These are phyloP conservation scores for Helicolenus hilgendorfi DNA, from an alignment of 2,797 vertebrate genomes.

Conservation along the genomic window DNA sequence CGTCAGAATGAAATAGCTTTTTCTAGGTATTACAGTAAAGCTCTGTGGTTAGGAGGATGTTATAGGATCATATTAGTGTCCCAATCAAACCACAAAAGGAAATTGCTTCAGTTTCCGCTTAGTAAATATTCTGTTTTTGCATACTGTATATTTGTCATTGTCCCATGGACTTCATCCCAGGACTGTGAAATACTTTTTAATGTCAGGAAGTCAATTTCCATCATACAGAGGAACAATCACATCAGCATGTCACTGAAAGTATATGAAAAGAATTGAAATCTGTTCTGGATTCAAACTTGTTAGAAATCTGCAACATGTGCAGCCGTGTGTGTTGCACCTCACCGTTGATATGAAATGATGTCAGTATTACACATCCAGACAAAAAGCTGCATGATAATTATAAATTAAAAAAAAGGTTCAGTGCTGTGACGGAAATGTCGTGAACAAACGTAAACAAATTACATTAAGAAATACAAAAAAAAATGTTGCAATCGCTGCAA, in stretches of 20 bases:
- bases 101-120: neutral
- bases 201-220: neutral
- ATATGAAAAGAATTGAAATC: neutral
- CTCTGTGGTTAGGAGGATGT: neutral
- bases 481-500: neutral
- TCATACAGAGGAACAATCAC: neutral
- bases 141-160: conserved; percentile 2
- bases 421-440: conserved; percentile 37
- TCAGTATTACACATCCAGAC: neutral
- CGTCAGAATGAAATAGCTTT: neutral
- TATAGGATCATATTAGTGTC: neutral
- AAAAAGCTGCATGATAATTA: conserved; percentile 19
- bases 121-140: conserved; percentile 19
- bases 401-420: conserved; percentile 50
- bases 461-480: conserved; percentile 9
- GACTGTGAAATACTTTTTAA: conserved; percentile 5
- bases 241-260: neutral
- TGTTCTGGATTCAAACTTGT: neutral
- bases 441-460: conserved; percentile 33
- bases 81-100: neutral
- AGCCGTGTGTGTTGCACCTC: neutral
- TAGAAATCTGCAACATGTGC: conserved; percentile 3
- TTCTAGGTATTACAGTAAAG: neutral
- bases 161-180: neutral
- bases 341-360: conserved; percentile 36